These are phyloP conservation scores for Brachypteracias leptosomus DNA, from an alignment of 2,113 vertebrate genomes.

Conservation along the genomic window DNA sequence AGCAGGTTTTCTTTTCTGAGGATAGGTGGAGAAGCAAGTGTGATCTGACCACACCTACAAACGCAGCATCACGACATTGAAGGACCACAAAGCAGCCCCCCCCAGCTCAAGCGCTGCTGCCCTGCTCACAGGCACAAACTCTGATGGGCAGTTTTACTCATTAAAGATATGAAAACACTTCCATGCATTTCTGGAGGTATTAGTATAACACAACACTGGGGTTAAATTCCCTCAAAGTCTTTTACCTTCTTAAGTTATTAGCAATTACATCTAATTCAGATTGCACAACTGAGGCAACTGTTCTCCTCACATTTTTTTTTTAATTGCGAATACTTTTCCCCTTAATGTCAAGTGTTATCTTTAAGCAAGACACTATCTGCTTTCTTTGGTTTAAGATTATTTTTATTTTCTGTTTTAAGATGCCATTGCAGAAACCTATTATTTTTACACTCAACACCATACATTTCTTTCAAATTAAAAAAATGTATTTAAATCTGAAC, in stretches of 20 bases:
- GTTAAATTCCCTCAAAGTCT: not conserved
- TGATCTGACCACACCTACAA: not conserved
- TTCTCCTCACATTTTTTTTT: not conserved
- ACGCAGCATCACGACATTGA: not conserved
- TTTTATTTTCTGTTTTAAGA: slow-evolving; percentile 53
- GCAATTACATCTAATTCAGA: not conserved
- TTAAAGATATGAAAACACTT: not conserved
- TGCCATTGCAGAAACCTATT: slow-evolving; percentile 9
- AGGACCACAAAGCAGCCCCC: not conserved
- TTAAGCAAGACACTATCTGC: slow-evolving; percentile 56
- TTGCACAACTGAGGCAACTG: not conserved
- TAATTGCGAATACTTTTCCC: not conserved
- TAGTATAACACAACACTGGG: not conserved
- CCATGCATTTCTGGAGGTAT: not conserved
- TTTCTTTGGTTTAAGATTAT: slow-evolving; percentile 42
- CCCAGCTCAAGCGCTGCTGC: not conserved
- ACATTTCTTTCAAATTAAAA: slow-evolving; percentile 8
- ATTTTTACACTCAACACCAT: slow-evolving; percentile 12
- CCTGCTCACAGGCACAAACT: not conserved
- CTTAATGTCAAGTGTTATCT: not conserved
- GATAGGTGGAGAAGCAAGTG: not conserved
- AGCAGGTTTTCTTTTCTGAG: not conserved
- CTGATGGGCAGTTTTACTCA: not conserved
- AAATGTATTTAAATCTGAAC: not conserved
- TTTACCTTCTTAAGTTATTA: not conserved